Evolutionary conservation across 2,888 invertebrate species (phyloP), one percentile per base, ranked within the genome.

Genomic region (Cynaeus angustus): DNA sequence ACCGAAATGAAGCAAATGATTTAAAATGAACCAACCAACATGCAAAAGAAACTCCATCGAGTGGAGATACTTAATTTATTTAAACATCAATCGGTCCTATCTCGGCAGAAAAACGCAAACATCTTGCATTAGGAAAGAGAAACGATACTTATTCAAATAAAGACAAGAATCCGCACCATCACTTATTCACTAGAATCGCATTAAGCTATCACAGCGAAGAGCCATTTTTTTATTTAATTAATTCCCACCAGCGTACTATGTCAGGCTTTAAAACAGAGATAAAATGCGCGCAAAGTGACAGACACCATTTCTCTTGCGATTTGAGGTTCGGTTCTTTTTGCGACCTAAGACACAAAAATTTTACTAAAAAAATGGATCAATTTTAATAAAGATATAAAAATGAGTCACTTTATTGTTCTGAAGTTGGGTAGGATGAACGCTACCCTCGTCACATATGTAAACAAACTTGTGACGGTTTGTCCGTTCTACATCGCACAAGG

Each of bases 261-360:
- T 83, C 83, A 83, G 77, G 83, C 82, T 84, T 83, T 84, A 83
- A 82, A 82, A 81, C 78, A 78, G 77, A 80, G 82, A 83, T 83
- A 83, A 83, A 83, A 82, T 81, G 78, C 81, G 77, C 80, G 79
- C 74, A 77, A 79, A 82, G 80, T 83, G 83, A 84, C 83, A 81
- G 81, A 75, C 76, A 78, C 82, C 77, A 82, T 83, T 83, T 82
- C 80, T 83, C 83, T 83, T 78, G 75, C 73, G 77, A 79, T 80
- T 78, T 77, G 75, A 78, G 77, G 75, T 76, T 73, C 74, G 70
- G 74, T 75, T 59, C 37, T 53, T 68, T 65, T 53, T 41, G 7
- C 4, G 33, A 33, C 2, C 33, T n/a, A n/a, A 33, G n/a, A n/a
- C 33, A 33, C n/a, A 2, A 33, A n/a, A 7, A 33, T 33, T 33